A percentile compares a stretch with the other conserved stretches of the same genome.
Evolutionary conservation across 2,888 invertebrate species (phyloP).

Genomic region (Tribolium freemani): DNA sequence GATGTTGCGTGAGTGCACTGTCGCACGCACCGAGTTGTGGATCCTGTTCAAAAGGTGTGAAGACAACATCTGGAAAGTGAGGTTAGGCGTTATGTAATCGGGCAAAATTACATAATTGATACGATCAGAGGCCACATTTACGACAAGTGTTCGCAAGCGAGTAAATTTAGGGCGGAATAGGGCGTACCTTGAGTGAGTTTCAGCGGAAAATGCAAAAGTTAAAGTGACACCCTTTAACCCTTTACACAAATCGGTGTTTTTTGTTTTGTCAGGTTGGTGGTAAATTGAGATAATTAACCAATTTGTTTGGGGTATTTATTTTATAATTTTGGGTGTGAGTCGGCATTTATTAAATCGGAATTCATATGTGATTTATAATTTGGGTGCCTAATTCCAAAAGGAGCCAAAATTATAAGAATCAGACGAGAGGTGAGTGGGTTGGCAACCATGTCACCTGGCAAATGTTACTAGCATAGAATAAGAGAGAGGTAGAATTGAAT

Average conservation of each 20-base stretch:
- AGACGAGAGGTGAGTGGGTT: too few relatives aligned
- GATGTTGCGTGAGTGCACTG: slow-evolving; percentile 75
- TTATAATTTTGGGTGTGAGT: too few relatives aligned
- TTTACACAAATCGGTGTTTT: neutral
- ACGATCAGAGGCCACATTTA: neutral
- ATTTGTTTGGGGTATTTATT: too few relatives aligned
- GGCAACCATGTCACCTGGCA: too few relatives aligned
- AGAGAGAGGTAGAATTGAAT: too few relatives aligned
- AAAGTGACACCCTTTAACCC: neutral
- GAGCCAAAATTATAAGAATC: too few relatives aligned
- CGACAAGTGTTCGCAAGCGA: neutral
- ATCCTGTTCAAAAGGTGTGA: slow-evolving; percentile 60
- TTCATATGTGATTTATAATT: too few relatives aligned
- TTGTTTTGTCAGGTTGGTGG: neutral
- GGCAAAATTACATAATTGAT: neutral
- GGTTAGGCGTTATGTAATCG: slow-evolving; percentile 42
- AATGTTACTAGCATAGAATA: too few relatives aligned
- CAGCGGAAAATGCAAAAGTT: neutral
- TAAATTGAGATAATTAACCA: too few relatives aligned
- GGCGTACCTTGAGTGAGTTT: neutral
- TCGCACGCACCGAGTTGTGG: slow-evolving; percentile 58
- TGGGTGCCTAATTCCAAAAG: too few relatives aligned
- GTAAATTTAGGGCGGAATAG: neutral
- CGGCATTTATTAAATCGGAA: too few relatives aligned
- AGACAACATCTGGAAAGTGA: slow-evolving; percentile 62